phyloP scores from a whole-genome alignment of 2,888 invertebrate genomes.

The Nemotelus nigrinus region DNA sequence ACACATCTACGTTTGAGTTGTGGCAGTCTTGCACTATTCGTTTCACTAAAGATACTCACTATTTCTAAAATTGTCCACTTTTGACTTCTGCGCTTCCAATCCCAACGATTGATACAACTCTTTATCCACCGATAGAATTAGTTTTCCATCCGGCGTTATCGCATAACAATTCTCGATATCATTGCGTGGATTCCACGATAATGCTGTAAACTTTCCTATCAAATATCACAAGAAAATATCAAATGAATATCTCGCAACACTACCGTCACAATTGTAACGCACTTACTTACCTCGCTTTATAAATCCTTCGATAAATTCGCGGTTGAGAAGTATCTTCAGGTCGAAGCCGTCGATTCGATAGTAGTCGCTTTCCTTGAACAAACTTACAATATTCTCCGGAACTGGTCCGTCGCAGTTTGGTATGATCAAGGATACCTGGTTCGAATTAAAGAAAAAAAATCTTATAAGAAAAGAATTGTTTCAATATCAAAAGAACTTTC shows the following conservation, averaged over 20 bases:
- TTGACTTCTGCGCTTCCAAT: conserved; percentile 64
- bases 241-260: background rate
- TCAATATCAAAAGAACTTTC: too few relatives aligned
- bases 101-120: conserved; percentile 68
- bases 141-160: conserved; percentile 66
- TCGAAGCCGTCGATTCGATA: conserved; percentile 66
- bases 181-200: conserved; percentile 61
- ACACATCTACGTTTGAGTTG: conserved; percentile 15
- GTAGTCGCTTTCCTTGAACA: conserved; percentile 67
- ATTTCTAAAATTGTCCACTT: conserved; percentile 20
- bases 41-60: conserved; percentile 11
- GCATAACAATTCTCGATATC: conserved; percentile 67
- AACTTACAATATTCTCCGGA: conserved; percentile 52
- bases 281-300: conserved; percentile 67
- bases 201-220: conserved; percentile 65
- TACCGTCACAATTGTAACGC: background rate
- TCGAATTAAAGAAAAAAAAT: too few relatives aligned
- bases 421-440: conserved; percentile 68
- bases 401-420: conserved; percentile 64
- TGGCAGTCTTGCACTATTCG: conserved; percentile 1
- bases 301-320: conserved; percentile 68
- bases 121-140: conserved; percentile 66
- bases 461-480: too few relatives aligned
- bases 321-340: conserved; percentile 65
- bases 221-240: conserved; percentile 30